These are phyloP conservation scores for Caenorhabditis parvicauda DNA, from an alignment of 2,888 invertebrate species.

Conservation along the genomic window DNA sequence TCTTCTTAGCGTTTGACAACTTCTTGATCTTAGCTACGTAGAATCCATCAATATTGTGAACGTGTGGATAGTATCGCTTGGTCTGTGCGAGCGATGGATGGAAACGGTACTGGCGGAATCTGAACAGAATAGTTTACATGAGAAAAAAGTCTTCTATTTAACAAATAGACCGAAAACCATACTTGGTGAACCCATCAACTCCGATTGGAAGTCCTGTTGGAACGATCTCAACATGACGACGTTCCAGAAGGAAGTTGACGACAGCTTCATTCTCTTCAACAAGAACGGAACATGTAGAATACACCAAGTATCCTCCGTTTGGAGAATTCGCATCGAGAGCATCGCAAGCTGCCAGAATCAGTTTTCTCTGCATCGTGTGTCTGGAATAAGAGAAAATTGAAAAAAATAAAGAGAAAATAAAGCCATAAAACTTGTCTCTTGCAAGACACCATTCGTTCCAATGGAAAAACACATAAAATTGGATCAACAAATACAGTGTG, in stretches of 20 bases:
- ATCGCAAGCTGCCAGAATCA: constrained; percentile 93
- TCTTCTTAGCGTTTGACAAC: constrained; percentile 73
- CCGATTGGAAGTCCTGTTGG: constrained; percentile 92
- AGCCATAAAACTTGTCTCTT: background rate
- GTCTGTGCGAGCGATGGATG: constrained; percentile 86
- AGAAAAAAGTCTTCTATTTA: no score
- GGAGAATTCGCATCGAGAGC: constrained; percentile 86
- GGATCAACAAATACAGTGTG: no score
- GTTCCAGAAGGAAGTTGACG: constrained; percentile 87
- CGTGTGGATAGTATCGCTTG: constrained; percentile 91
- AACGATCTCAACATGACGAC: constrained; percentile 84
- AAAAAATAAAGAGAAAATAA: background rate
- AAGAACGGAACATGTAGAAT: constrained; percentile 95
- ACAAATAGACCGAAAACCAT: constrained; percentile 17
- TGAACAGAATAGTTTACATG: constrained; percentile 44
- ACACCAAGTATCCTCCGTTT: constrained; percentile 90
- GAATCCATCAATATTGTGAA: constrained; percentile 98
- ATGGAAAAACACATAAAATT: no score
- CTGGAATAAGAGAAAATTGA: constrained; percentile 8
- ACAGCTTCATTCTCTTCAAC: constrained; percentile 98
- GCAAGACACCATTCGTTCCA: background rate
- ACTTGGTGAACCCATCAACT: constrained; percentile 87
- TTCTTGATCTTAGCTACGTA: constrained; percentile 97
- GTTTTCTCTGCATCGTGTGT: constrained; percentile 81
- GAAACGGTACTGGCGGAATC: constrained; percentile 71